phyloP scores from a whole-genome alignment of 2,888 invertebrate genomes.

The Agriopis leucophaearia region DNA sequence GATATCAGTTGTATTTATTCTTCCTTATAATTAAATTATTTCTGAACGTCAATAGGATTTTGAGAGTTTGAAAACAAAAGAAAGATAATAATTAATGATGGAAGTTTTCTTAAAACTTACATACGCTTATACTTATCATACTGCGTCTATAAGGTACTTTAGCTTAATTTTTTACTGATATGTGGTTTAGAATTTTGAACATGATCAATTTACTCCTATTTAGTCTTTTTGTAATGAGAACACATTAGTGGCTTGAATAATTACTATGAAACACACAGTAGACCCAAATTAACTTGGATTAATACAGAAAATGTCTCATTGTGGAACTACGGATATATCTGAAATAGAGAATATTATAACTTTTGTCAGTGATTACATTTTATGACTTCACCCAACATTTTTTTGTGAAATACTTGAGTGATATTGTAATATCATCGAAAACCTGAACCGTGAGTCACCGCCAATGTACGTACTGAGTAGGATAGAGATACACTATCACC shows the following conservation, averaged over 20 bases:
- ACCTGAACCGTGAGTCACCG: slow-evolving; percentile 59
- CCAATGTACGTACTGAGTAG: slow-evolving; percentile 40
- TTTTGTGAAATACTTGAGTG: slow-evolving; percentile 62
- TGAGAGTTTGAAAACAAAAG: not conserved
- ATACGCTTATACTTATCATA: no score
- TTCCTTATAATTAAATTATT: not conserved
- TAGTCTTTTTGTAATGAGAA: not conserved
- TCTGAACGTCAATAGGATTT: not conserved
- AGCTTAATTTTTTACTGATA: no score
- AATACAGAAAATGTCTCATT: not conserved
- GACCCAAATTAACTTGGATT: not conserved
- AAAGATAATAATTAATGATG: no score
- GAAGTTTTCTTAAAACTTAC: not conserved
- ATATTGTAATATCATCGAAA: slow-evolving; percentile 60
- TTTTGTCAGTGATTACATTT: slow-evolving; percentile 51
- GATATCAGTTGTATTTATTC: not conserved
- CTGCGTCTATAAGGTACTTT: no score
- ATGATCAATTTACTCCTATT: not conserved
- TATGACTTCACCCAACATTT: slow-evolving; percentile 64
- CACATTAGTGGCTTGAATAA: not conserved
- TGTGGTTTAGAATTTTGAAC: not conserved
- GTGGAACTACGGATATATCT: not conserved
- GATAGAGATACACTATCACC: slow-evolving; percentile 60
- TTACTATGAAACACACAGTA: not conserved
- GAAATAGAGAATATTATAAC: slow-evolving; percentile 4